Percentiles rank a stretch among this genome's conserved stretches.
phyloP scores from a whole-genome alignment of 2,888 invertebrate genomes.

The Diploptera punctata region DNA sequence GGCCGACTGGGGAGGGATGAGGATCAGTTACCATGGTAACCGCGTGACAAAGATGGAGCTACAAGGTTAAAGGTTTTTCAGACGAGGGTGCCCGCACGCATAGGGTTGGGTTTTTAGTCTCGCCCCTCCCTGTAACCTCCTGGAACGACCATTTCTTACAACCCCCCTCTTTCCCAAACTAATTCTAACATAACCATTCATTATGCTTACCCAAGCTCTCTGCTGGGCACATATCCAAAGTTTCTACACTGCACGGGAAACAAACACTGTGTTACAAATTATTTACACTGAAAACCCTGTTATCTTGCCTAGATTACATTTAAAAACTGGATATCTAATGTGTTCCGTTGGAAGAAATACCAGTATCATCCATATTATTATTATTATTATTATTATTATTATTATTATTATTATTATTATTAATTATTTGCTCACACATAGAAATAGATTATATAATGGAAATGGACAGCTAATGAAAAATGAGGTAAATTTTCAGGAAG shows the following conservation, averaged over 20 bases:
- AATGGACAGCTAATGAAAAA: no score
- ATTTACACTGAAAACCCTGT: no score
- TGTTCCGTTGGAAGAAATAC: no score
- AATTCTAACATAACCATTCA: slow-evolving; percentile 6
- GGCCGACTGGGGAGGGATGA: slow-evolving; percentile 1
- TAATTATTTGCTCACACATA: no score
- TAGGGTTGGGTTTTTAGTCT: slow-evolving; percentile 1
- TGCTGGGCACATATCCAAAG: not conserved
- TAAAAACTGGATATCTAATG: no score
- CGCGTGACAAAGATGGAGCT: not conserved
- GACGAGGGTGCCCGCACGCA: not conserved
- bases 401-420: no score
- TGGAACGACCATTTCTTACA: not conserved
- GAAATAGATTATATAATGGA: no score
- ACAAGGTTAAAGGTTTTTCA: slow-evolving; percentile 6
- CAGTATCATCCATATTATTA: no score
- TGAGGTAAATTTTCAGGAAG: no score
- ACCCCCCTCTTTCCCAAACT: not conserved
- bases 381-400: no score
- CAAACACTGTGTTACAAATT: not conserved
- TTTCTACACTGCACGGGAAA: not conserved
- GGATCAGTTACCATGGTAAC: slow-evolving; percentile 2
- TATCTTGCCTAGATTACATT: no score
- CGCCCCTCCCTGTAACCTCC: not conserved
- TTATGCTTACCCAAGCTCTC: not conserved